Evolutionary conservation across 2,888 invertebrate genomes (phyloP), one percentile per base, ranked within the genome.

Genomic region (Phortica okadai): DNA sequence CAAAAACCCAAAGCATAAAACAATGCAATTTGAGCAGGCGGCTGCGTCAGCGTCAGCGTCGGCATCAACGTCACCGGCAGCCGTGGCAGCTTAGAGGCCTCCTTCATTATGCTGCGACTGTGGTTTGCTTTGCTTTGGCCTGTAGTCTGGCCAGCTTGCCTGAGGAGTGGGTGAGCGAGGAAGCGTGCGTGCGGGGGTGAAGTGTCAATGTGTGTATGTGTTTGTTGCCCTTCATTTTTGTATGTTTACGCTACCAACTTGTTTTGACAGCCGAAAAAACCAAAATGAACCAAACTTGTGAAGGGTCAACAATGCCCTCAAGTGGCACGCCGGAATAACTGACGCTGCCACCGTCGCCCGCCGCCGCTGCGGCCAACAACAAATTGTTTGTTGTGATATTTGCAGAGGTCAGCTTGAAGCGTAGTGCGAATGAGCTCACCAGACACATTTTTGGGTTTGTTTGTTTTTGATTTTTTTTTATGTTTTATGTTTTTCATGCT

Each of bases 1-100:
- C 58, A 42, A 59, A 44, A 58, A 59, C 21, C 41, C 5, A 80
- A 73, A 77, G 75, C 66, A 58, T 79, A 72, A 64, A 76, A 81
- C 80, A 81, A 81, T 81, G 80, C 80, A 69, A 74, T 67, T 67
- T 45, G 59, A 14, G 33, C 45, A 56, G 50, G 42, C 58, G 56
- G 64, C 67, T 11, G 54, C 21, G 76, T 58, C 14, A 58, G 25
- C 74, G 69, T 41, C 74, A 10, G 54, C 59, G 73, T n/a, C 74
- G 11, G 54, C 59, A 59, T n/a, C 42, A 42, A 14, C 25, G 62
- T 21, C 45, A 62, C 21, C 44, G 62, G 45, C 45, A 45, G 21
- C 25, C 21, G 44, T 44, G 73, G 14, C 59, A 16, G 14, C 50
- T 44, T 14, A 44, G 59, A 69, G 50, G 59, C 75, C 75, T 75